Base-by-base conservation (phyloP, 2,888 invertebrate species). In the Panopea generosa region DNA sequence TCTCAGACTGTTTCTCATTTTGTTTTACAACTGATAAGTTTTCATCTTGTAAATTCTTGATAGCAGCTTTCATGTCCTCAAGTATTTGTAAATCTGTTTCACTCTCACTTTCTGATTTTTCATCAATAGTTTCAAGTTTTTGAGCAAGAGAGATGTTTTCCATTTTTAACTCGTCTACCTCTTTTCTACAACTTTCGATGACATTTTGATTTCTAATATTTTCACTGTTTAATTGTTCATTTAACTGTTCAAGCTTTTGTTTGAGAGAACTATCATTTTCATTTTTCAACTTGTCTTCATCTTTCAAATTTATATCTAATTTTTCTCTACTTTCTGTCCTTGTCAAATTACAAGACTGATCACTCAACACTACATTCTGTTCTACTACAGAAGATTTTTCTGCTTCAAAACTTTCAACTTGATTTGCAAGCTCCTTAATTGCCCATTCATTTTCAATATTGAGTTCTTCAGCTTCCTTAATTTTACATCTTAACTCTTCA, bases 361-460 rank as follows among this genome's bases (percentile, higher is more conserved):
- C 33, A 33, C 33, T 33, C 33, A 33, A 33, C 11, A 11, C 33
- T 7, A 7, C 6, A 45, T 9, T 45, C 20, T 45, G 3, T 45
- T 45, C 45, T 18, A 9, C n/a, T 3, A n/a, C 16, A 16, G 45
- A 9, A 4, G 14, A 22, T 16, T 67, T 68, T 33, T 73, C 63
- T 22, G 53, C 57, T 52, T 83, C 77, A 26, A 73, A 43, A 49
- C 20, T 53, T 67, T 75, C 73, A 52, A 73, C 33, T 61, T 73
- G 73, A 16, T 62, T 50, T 40, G 73, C 49, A 16, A 84, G 49
- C 59, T 80, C 71, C 53, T 76, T 60, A 1, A 82, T 52, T 18
- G 76, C 76, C 77, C 72, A 70, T 57, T 82, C 77, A 57, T 80
- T 71, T 27, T 77, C 76, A 50, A 52, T 55, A 55, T 77, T 85